Conservation (phyloP, 2,888 invertebrate genomes). For the Drosophila algonquin region DNA sequence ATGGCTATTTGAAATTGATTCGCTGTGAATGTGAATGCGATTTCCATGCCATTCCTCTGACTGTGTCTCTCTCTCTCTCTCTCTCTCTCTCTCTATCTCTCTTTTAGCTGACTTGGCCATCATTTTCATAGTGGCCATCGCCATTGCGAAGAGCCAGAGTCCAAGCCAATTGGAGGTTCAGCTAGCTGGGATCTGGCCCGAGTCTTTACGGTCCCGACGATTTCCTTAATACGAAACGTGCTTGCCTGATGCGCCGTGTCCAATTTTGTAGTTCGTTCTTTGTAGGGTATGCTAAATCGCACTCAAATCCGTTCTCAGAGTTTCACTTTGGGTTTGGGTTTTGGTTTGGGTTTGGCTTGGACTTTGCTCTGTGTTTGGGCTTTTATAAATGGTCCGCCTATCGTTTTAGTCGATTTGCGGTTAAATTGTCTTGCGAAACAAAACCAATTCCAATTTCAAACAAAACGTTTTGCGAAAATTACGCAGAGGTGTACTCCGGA, state of each 20-base stretch:
- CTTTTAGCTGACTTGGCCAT: conserved; percentile 40
- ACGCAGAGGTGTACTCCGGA: conserved; percentile 74
- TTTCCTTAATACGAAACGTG: conserved; percentile 82
- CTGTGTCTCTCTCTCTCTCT: conserved; percentile 21
- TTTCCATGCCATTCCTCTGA: conserved; percentile 14
- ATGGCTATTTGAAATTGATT: conserved; percentile 82
- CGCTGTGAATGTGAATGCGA: conserved; percentile 67
- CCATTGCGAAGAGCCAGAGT: conserved; percentile 37
- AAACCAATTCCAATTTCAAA: conserved; percentile 82
- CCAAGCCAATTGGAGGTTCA: conserved; percentile 73
- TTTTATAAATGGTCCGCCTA: conserved; percentile 39
- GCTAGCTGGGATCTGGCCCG: not conserved
- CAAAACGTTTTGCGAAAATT: conserved; percentile 78
- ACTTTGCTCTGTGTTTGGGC: conserved; percentile 2
- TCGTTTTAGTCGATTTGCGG: conserved; percentile 77
- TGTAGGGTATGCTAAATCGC: conserved; percentile 73
- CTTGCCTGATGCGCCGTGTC: conserved; percentile 72
- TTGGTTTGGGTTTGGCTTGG: not conserved
- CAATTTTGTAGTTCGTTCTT: conserved; percentile 75
- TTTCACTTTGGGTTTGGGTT: conserved; percentile 24
- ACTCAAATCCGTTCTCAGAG: conserved; percentile 58
- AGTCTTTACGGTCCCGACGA: conserved; percentile 55
- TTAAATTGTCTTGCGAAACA: conserved; percentile 71
- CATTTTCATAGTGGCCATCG: conserved; percentile 51
- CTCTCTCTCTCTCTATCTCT: conserved; percentile 9